phyloP scores from a whole-genome alignment of 2,888 invertebrate species.

The Euzetes globulus region DNA sequence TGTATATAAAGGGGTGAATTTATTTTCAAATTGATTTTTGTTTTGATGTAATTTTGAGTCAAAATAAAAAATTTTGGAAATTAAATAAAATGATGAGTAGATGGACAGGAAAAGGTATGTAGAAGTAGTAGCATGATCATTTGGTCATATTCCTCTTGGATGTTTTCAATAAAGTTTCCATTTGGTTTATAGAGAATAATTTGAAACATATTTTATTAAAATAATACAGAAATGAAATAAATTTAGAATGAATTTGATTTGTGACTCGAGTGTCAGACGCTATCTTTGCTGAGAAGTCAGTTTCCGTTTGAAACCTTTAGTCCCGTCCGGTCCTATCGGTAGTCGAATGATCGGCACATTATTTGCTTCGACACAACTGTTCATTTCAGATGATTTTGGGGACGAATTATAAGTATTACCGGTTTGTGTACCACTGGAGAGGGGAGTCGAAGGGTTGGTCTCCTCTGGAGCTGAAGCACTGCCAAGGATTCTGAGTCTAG shows the following conservation, averaged over 20 bases:
- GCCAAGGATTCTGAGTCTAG: constrained; percentile 78
- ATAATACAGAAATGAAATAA: not conserved
- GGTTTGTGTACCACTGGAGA: not conserved
- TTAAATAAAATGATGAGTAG: no score
- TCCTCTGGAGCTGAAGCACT: constrained; percentile 54
- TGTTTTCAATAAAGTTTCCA: no score
- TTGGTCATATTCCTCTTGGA: no score
- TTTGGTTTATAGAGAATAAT: not conserved
- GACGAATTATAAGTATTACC: not conserved
- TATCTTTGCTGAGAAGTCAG: not conserved
- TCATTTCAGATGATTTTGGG: no score
- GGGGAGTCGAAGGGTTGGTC: not conserved
- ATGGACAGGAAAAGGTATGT: no score
- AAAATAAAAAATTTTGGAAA: no score
- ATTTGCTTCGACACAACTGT: not conserved
- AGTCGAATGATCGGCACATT: constrained; percentile 37
- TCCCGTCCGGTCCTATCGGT: constrained; percentile 41
- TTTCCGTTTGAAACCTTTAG: constrained; percentile 38
- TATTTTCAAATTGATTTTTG: no score
- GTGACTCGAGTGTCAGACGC: not conserved
- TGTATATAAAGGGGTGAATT: no score
- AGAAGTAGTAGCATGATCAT: no score
- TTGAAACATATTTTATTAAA: not conserved
- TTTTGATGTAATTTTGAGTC: no score
- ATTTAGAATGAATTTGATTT: not conserved